Evolutionary conservation across 1,140 invertebrate genomes (phyloP).

Genomic region (Hycleus cichorii): DNA sequence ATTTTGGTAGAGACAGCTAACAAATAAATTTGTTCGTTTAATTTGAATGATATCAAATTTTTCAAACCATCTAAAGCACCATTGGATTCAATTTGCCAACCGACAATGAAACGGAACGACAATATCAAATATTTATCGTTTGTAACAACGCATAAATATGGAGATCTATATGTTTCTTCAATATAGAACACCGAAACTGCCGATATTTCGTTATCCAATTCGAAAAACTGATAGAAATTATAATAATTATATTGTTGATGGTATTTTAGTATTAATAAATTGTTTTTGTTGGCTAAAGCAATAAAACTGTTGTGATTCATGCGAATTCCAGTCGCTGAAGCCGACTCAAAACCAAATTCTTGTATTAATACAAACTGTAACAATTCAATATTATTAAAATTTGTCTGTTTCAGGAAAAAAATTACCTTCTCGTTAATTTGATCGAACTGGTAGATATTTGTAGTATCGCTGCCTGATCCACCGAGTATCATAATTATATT

Average conservation of each 20-base stretch:
- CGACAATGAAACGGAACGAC: conserved; percentile 29
- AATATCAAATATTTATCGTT: conserved; percentile 30
- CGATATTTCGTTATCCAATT: conserved; percentile 21
- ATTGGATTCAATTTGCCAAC: conserved; percentile 31
- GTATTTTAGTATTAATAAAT: conserved; percentile 32
- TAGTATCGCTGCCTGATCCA: conserved; percentile 5
- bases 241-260: conserved; percentile 30
- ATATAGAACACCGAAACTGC: conserved; percentile 32
- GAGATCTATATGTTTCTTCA: conserved; percentile 25
- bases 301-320: conserved; percentile 25
- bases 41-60: conserved; percentile 28
- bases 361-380: no score
- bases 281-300: conserved; percentile 27
- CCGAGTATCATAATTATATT: conserved; percentile 30
- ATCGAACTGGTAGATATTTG: conserved; percentile 31
- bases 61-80: conserved; percentile 29
- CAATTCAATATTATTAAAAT: no score
- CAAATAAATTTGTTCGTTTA: conserved; percentile 29
- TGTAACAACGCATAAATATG: conserved; percentile 31
- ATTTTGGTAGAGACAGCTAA: conserved; percentile 29
- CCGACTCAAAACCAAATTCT: no score
- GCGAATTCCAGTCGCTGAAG: no score
- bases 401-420: no score
- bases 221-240: conserved; percentile 32
- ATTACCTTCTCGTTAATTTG: conserved; percentile 25